Base-by-base conservation (phyloP, 2,888 invertebrate genomes). In the Gisinianus flammeolus region DNA sequence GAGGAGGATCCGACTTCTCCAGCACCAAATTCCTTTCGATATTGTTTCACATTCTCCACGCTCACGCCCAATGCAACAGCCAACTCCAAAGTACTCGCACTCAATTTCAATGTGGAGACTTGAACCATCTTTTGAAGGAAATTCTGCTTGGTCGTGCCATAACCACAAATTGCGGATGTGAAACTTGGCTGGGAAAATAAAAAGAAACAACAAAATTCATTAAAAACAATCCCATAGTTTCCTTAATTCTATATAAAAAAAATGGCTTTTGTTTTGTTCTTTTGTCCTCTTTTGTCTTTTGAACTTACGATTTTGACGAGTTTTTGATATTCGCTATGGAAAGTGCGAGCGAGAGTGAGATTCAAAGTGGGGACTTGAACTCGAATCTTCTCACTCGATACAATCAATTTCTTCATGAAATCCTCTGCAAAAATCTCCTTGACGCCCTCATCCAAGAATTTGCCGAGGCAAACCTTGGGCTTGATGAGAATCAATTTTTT, bases 121-220 rank as follows among this genome's bases (percentile, higher is more conserved):
- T 72, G 58, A n/a, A 72, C 72, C 1, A 56, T 56, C 10, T 31
- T 54, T 33, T 72, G 72, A 1, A 72, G 33, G 35, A 72, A 62
- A 33, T 56, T 58, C 0, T 31, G 28, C 8, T 58, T 30, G 33
- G 28, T 33, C 8, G 72, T 72, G n/a, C 22, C 35, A 2, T 33
- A 24, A 24, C 62, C 72, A 33, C 72, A 72, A 58, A 72, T 35
- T n/a, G 72, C 62, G 19, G 72, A 72, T n/a, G 71, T 56, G 22
- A 30, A n/a, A 56, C 56, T 54, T 26, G 28, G 52, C 71, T 71
- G 56, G 3, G 52, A 70, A 31, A 8, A 16, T 56, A 28, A 70
- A 54, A 54, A 28, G 0, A 70, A 26, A 24, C 5, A 44, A 31
- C 22, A 4, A 44, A 35, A 35, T 30, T 64, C 16, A 64, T 24